Evolutionary conservation across 2,888 invertebrate species (phyloP).

Genomic region (Coecobrya sp.): DNA sequence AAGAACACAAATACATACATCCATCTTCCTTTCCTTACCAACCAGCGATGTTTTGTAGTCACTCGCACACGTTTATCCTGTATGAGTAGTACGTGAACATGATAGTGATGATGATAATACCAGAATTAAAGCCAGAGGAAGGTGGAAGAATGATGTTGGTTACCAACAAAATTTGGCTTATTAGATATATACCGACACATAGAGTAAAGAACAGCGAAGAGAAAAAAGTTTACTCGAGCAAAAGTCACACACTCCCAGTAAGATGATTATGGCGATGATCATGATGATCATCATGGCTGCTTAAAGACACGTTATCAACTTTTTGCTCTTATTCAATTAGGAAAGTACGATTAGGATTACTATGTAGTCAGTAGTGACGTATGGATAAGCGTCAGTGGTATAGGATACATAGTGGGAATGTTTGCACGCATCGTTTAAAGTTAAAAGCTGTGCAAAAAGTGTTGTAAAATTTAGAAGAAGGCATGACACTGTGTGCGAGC

Average conservation of each 20-base stretch:
- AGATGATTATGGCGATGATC: conserved; percentile 44
- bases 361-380: no score
- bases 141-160: conserved; percentile 12
- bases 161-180: conserved; percentile 38
- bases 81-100: conserved; percentile 15
- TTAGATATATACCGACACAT: neutral
- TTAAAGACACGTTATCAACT: conserved; percentile 73
- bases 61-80: neutral
- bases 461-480: conserved; percentile 35
- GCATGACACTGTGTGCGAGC: conserved; percentile 53
- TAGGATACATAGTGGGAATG: neutral
- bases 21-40: conserved; percentile 66
- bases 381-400: neutral
- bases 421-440: conserved; percentile 55
- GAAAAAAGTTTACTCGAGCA: conserved; percentile 46
- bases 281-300: conserved; percentile 70
- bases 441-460: conserved; percentile 36
- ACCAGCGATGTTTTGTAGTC: conserved; percentile 18
- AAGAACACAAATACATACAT: conserved; percentile 79
- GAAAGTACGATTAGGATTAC: conserved; percentile 34
- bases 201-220: neutral
- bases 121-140: conserved; percentile 5
- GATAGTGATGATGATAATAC: neutral
- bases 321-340: conserved; percentile 78
- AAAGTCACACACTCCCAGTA: conserved; percentile 58